Base-by-base conservation (phyloP, 2,113 vertebrate species). In the Ursus arctos region DNA sequence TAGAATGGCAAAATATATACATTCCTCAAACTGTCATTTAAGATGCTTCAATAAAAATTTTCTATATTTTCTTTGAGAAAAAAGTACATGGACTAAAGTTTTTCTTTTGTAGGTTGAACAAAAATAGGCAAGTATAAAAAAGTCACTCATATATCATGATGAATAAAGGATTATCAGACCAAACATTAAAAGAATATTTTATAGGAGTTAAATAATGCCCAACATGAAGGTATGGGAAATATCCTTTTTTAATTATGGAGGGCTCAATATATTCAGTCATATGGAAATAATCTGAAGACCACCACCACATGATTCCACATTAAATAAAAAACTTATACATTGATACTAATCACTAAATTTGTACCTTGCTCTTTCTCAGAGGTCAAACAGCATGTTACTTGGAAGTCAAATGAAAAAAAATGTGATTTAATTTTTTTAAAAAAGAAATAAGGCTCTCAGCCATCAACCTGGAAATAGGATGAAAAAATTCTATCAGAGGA, bases 1-100 rank as follows among this genome's bases (percentile, higher is more conserved):
- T 2, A 95, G 49, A 7, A 57, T 19, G 14, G 16, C 22, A 71
- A 91, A 40, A 69, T 91, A 85, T 88, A 21, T 69, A 74, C 47
- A 82, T 94, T 97, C 53, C 67, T 96, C 93, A 98, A 95, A 51
- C 57, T 28, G 16, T 96, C 98, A 94, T 95, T 97, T 97, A 95
- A 97, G 96, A 95, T 77, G 88, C 76, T 96, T 98, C 98, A 97
- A 96, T 97, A 94, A 98, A 98, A 98, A 98, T 47, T 84, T 98
- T 98, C 96, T 84, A 91, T 97, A 98, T 97, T 98, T 97, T 97
- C 59, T 91, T 69, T 88, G 28, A 89, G 82, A 51, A 84, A 85
- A 81, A 43, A 65, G 33, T 12, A 97, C 10, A 80, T 4, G 16
- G 7, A 85, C 81, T 24, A 36, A 79, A 86, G 40, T 63, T 94